Conservation (phyloP, 2,113 vertebrate species). For the Hyaena hyaena region DNA sequence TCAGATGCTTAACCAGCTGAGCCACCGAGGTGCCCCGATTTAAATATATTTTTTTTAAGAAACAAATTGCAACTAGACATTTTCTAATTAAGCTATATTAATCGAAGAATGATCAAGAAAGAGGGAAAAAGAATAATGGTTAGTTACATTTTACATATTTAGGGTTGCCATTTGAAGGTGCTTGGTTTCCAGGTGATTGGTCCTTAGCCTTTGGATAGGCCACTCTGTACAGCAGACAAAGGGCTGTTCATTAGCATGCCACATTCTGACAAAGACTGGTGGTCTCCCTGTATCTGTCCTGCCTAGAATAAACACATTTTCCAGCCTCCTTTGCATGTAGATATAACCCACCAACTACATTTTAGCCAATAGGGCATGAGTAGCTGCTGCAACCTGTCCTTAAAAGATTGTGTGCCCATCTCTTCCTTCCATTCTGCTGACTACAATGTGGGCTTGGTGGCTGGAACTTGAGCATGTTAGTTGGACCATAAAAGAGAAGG, state of each 20-base stretch:
- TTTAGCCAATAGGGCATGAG: neutral
- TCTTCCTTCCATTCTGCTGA: neutral
- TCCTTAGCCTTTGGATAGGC: neutral
- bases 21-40: neutral
- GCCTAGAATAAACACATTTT: slow-evolving; percentile 15
- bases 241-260: neutral
- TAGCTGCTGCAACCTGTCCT: slow-evolving; percentile 6
- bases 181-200: neutral
- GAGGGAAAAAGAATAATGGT: neutral
- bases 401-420: neutral
- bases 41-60: slow-evolving; percentile 1
- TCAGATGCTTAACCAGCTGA: too few relatives aligned
- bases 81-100: neutral
- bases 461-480: neutral
- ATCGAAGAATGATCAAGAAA: neutral
- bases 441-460: neutral
- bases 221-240: neutral
- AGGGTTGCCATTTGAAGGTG: neutral
- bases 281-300: neutral
- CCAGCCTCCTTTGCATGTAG: neutral
- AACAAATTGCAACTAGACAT: neutral
- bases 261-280: neutral
- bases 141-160: neutral
- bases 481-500: neutral
- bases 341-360: neutral